phyloP scores from a whole-genome alignment of 2,797 vertebrate genomes.

The Bovichtus diacanthus region DNA sequence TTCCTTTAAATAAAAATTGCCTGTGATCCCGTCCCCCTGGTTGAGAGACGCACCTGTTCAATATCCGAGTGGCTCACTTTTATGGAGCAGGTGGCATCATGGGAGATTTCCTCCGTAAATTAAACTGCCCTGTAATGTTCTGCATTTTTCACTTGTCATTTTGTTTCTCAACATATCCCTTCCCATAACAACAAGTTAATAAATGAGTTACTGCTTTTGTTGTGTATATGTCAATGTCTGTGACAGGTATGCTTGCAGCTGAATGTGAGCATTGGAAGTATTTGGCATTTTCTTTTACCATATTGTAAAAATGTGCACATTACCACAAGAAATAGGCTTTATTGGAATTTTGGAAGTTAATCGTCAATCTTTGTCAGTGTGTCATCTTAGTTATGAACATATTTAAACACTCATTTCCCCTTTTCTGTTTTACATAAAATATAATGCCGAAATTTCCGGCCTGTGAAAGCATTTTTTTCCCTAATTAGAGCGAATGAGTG shows the following conservation, averaged over 20 bases:
- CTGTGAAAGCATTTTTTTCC: too few relatives aligned
- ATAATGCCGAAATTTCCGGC: too few relatives aligned
- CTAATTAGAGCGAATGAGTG: too few relatives aligned
- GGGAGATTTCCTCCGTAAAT: constrained; percentile 44
- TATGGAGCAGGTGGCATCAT: constrained; percentile 28
- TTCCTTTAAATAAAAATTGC: constrained; percentile 18
- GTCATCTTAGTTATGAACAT: background rate
- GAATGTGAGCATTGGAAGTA: background rate
- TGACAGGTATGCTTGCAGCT: constrained; percentile 26
- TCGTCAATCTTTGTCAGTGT: background rate
- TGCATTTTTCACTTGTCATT: constrained; percentile 44
- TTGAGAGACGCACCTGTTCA: constrained; percentile 39
- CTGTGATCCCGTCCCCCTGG: background rate
- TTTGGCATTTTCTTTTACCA: constrained; percentile 12
- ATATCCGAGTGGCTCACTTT: constrained; percentile 50
- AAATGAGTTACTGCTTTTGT: constrained; percentile 30
- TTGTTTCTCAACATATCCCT: constrained; percentile 42
- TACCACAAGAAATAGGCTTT: background rate
- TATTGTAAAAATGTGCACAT: constrained; percentile 12
- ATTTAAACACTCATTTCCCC: too few relatives aligned
- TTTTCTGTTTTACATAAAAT: too few relatives aligned
- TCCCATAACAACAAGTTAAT: constrained; percentile 61
- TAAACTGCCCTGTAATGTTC: constrained; percentile 33
- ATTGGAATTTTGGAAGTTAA: constrained; percentile 16
- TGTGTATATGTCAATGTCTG: constrained; percentile 9